These are phyloP conservation scores for Corticium candelabrum DNA, from an alignment of 37 sponge, comb jelly and placozoan genomes.

Conservation along the genomic window DNA sequence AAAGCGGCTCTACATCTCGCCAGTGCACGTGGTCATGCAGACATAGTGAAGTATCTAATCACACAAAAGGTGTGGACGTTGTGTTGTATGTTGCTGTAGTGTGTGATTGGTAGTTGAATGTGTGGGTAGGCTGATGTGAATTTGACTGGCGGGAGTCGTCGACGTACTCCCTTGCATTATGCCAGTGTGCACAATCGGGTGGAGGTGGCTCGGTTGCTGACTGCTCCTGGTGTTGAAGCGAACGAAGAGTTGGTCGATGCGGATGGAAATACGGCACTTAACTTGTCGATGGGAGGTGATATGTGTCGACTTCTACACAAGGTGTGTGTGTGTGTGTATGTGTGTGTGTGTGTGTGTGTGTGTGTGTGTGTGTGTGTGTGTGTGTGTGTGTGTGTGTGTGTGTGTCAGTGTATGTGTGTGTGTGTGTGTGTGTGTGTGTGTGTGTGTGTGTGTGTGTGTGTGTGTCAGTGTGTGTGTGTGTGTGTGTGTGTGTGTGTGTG, in stretches of 20 bases:
- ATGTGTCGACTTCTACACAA: slow-evolving; percentile 54
- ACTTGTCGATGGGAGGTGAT: slow-evolving; percentile 52
- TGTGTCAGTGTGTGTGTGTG: too few relatives aligned
- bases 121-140: slow-evolving; percentile 58
- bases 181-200: slow-evolving; percentile 42
- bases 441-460: too few relatives aligned
- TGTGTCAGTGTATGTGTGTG: too few relatives aligned
- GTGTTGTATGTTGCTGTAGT: background rate
- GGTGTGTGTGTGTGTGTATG: slow-evolving; percentile 9
- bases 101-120: background rate
- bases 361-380: background rate
- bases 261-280: slow-evolving; percentile 58
- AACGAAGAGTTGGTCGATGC: slow-evolving; percentile 33
- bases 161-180: slow-evolving; percentile 66
- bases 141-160: slow-evolving; percentile 41
- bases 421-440: slow-evolving; percentile 30
- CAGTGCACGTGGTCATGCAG: slow-evolving; percentile 28
- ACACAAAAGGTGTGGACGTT: slow-evolving; percentile 34
- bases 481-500: too few relatives aligned
- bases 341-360: background rate
- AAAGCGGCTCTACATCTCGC: slow-evolving; percentile 65
- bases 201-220: slow-evolving; percentile 32
- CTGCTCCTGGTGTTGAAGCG: slow-evolving; percentile 25
- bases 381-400: background rate
- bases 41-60: slow-evolving; percentile 30